These are phyloP conservation scores for Dendrophyllia cribrosa DNA, from an alignment of 64 coral and sea anemone species.

Conservation along the genomic window DNA sequence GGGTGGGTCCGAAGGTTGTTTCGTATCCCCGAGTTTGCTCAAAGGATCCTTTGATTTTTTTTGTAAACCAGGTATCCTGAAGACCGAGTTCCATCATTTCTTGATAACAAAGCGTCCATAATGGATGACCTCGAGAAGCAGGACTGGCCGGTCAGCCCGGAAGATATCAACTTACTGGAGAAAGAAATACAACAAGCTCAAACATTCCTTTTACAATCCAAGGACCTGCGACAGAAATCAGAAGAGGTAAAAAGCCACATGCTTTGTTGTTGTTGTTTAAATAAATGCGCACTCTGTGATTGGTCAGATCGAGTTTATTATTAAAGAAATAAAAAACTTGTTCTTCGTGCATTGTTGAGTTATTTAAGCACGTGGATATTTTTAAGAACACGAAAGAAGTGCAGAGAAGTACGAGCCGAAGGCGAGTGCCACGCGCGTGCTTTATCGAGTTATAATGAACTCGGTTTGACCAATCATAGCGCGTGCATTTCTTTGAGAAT, in stretches of 20 bases:
- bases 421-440: no score
- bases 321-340: no score
- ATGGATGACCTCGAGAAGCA: slow-evolving; percentile 86
- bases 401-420: no score
- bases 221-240: slow-evolving; percentile 80
- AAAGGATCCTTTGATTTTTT: no score
- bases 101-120: slow-evolving; percentile 75
- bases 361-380: no score
- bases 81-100: slow-evolving; percentile 77
- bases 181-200: slow-evolving; percentile 91
- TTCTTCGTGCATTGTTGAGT: no score
- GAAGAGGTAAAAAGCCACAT: slow-evolving; percentile 69
- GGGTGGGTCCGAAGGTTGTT: no score
- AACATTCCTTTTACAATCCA: slow-evolving; percentile 81
- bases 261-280: background rate
- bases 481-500: no score
- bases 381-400: no score
- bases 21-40: no score
- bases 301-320: background rate
- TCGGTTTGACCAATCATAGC: no score
- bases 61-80: slow-evolving; percentile 70
- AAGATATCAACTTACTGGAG: slow-evolving; percentile 76
- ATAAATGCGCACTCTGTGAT: background rate
- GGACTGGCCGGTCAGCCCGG: slow-evolving; percentile 73
- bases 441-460: no score